phyloP scores from a whole-genome alignment of 2,888 invertebrate genomes.

The Anagyrus pseudococci region DNA sequence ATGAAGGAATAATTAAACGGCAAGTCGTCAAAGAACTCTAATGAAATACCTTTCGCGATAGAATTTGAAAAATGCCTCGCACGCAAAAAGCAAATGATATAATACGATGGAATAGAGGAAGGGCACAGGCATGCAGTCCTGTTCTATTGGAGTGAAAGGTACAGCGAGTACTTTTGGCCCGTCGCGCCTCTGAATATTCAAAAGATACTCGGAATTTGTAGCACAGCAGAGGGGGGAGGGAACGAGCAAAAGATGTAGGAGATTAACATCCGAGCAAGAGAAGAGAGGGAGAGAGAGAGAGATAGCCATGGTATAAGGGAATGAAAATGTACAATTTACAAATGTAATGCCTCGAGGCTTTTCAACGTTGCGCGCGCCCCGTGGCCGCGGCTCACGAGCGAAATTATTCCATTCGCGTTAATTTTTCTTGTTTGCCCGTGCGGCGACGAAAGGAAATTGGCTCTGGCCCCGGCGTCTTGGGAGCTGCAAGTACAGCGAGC shows the following conservation, averaged over 20 bases:
- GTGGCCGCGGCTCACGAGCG: no score
- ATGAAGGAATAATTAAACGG: no score
- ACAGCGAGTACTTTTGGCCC: not conserved
- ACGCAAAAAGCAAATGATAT: no score
- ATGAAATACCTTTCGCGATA: no score
- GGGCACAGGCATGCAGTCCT: no score
- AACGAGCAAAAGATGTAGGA: constrained; percentile 15
- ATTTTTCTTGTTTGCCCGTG: constrained; percentile 2
- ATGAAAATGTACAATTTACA: constrained; percentile 34
- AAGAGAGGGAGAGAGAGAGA: no score
- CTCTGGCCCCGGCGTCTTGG: no score
- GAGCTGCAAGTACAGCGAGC: no score
- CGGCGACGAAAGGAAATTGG: not conserved
- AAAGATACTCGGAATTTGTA: constrained; percentile 16
- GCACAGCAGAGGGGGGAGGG: not conserved
- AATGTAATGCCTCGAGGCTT: constrained; percentile 16
- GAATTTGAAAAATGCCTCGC: no score
- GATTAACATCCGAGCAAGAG: constrained; percentile 24
- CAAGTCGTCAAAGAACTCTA: no score
- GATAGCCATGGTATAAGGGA: no score
- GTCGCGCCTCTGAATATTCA: constrained; percentile 34
- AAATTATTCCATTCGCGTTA: constrained; percentile 21
- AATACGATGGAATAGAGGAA: no score
- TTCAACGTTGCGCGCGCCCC: constrained; percentile 12
- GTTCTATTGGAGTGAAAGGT: constrained; percentile 9